These are phyloP conservation scores for Apostichopus parvimensis DNA, from an alignment of 35 echinoderm and acorn worm species.

Conservation along the genomic window DNA sequence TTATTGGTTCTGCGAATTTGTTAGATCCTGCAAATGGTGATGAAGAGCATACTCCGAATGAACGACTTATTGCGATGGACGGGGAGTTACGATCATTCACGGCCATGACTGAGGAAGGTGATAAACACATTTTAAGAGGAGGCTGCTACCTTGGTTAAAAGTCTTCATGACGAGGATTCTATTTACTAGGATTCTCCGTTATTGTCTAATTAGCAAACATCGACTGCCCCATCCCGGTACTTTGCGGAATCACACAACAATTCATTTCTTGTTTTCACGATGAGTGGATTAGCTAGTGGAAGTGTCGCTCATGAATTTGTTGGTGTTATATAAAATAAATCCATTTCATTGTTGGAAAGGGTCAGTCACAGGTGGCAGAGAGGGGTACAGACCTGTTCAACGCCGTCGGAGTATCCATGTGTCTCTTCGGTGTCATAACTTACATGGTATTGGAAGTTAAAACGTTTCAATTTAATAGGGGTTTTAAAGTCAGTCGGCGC, in stretches of 20 bases:
- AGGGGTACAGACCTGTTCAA: slow-evolving; percentile 17
- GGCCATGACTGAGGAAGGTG: no score
- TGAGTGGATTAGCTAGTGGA: slow-evolving; percentile 24
- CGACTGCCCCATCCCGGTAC: slow-evolving; percentile 16
- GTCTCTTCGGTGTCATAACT: slow-evolving; percentile 45
- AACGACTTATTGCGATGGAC: no score
- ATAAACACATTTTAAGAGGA: neutral
- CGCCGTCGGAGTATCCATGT: slow-evolving; percentile 36
- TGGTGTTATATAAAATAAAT: slow-evolving; percentile 39
- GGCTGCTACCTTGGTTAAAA: slow-evolving; percentile 37
- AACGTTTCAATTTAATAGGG: slow-evolving; percentile 11
- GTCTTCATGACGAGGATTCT: slow-evolving; percentile 6
- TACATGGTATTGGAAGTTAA: no score
- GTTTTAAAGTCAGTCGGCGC: neutral
- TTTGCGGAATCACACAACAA: slow-evolving; percentile 44
- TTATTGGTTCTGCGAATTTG: no score
- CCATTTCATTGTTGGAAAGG: slow-evolving; percentile 19
- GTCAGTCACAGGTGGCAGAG: neutral
- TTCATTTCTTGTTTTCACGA: slow-evolving; percentile 9
- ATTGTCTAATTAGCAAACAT: slow-evolving; percentile 1
- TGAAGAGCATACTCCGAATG: no score
- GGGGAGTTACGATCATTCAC: no score
- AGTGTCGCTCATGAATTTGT: neutral
- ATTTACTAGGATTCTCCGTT: slow-evolving; percentile 15
- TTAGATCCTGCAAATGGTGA: no score